Evolutionary conservation across 2,113 vertebrate genomes (phyloP), one percentile per base, ranked within the genome.

Genomic region (Plectropomus leopardus): DNA sequence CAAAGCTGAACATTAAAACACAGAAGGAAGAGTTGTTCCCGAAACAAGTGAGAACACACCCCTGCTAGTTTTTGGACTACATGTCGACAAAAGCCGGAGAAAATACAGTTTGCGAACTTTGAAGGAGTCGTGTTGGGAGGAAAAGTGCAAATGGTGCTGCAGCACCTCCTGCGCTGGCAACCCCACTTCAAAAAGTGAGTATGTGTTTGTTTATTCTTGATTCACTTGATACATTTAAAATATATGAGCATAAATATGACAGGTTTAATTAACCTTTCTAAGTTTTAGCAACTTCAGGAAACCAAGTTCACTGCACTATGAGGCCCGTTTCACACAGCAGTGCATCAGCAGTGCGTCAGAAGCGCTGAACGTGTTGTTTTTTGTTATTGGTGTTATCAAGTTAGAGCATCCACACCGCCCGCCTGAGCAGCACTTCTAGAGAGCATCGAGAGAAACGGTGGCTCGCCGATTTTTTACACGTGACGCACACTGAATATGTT

Each of bases 111-210:
- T 45, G 54, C 26, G 32, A 69, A 44, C 60, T 70, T 50, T 79
- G 76, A 84, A 81, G 73, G 40, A 64, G 34, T 28, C 13, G 58
- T 40, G 76, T 23, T 21, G 74, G 65, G 53, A 44, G 36, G 68
- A 85, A 53, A 0, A 75, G 83, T 23, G 71, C 92, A 90, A 82
- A 93, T 92, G 92, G 87, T 91, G 84, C 70, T 7, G 73, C 74
- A 54, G 82, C 78, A 77, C 79, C 82, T 68, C 32, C 66, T 71
- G 30, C 63, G 79, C 81, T 90, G 80, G 85, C 72, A 86, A 80
- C 89, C 88, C 85, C 86, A 80, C 88, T 91, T 86, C 74, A 89
- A 86, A 84, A 91, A 81, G 90, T 93, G 79, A 85, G 89, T 11
- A 36, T 10, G 17, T n/a, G 28, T 32, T 54, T 14, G 45, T 5